Percentiles rank a stretch among this genome's conserved stretches.
Evolutionary conservation across 1,140 invertebrate genomes (phyloP).

Genomic region (Cydia splendana): DNA sequence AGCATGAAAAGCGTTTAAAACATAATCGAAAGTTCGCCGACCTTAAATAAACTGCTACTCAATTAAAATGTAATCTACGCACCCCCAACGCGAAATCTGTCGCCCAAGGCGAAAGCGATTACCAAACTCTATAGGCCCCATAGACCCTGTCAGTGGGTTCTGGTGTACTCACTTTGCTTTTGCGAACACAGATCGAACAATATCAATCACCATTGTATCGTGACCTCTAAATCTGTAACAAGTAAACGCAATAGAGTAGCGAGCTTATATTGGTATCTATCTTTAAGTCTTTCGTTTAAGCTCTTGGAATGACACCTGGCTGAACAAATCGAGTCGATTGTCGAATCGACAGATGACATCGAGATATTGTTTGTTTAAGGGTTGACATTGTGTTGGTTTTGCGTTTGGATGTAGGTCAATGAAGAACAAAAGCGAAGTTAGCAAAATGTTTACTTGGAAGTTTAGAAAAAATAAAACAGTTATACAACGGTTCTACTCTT

Average conservation of each 20-base stretch:
- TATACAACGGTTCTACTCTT: too few species aligned
- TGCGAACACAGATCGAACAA: background rate
- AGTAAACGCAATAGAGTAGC: background rate
- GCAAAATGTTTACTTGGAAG: background rate
- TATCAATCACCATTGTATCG: background rate
- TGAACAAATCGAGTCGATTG: conserved; percentile 48
- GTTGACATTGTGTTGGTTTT: conserved; percentile 40
- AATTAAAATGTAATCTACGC: conserved; percentile 49
- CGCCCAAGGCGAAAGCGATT: conserved; percentile 65
- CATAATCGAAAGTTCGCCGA: conserved; percentile 41
- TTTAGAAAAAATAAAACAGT: background rate
- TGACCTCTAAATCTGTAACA: background rate
- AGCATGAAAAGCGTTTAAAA: conserved; percentile 18
- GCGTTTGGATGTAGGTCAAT: conserved; percentile 46
- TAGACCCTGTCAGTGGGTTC: conserved; percentile 50
- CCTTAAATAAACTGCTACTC: conserved; percentile 43
- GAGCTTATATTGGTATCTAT: background rate
- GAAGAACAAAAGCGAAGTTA: background rate
- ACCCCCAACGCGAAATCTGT: conserved; percentile 42
- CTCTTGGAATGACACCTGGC: conserved; percentile 48
- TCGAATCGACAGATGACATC: conserved; percentile 61
- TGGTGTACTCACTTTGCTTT: conserved; percentile 30
- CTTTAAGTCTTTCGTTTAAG: conserved; percentile 36
- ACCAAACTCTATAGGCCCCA: conserved; percentile 43
- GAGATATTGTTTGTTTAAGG: conserved; percentile 54